phyloP scores from a whole-genome alignment of 2,888 invertebrate genomes.

The Salpingus planirostris region DNA sequence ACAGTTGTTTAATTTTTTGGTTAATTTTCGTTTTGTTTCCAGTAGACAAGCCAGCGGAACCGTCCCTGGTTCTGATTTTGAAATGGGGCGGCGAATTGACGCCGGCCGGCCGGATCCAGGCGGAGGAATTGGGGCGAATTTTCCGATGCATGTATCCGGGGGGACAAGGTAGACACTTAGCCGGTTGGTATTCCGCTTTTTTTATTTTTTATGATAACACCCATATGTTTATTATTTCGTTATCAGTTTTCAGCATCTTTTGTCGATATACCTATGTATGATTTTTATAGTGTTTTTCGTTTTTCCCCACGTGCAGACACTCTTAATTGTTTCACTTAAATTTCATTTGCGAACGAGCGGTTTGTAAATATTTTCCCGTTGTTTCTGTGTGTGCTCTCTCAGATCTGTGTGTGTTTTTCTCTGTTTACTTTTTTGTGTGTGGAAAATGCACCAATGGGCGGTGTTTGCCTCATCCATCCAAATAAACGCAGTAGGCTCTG shows the following conservation, averaged over 20 bases:
- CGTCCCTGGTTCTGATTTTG: slow-evolving; percentile 89
- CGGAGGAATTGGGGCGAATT: slow-evolving; percentile 93
- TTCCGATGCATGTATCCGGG: slow-evolving; percentile 99
- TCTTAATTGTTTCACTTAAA: too few relatives aligned
- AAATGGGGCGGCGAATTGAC: slow-evolving; percentile 99
- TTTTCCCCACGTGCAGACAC: too few relatives aligned
- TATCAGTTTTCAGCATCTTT: slow-evolving; percentile 13
- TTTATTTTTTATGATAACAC: slow-evolving; percentile 21
- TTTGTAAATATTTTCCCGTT: too few relatives aligned
- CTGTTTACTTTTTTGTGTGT: too few relatives aligned
- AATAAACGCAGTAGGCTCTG: too few relatives aligned
- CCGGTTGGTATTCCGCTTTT: slow-evolving; percentile 52
- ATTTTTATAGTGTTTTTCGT: slow-evolving; percentile 14
- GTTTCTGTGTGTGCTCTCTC: too few relatives aligned
- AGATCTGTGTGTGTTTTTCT: too few relatives aligned
- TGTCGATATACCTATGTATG: too few relatives aligned
- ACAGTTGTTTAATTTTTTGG: slow-evolving; percentile 28
- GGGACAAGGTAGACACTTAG: slow-evolving; percentile 82
- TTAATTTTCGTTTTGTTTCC: slow-evolving; percentile 7
- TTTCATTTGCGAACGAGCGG: too few relatives aligned
- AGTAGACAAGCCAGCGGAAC: slow-evolving; percentile 79
- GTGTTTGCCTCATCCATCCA: too few relatives aligned
- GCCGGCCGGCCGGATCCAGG: slow-evolving; percentile 94
- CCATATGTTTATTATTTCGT: slow-evolving; percentile 14
- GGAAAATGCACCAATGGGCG: too few relatives aligned